Evolutionary conservation across 2,888 invertebrate genomes (phyloP), one percentile per base, ranked within the genome.

Genomic region (Luperina nickerlii): DNA sequence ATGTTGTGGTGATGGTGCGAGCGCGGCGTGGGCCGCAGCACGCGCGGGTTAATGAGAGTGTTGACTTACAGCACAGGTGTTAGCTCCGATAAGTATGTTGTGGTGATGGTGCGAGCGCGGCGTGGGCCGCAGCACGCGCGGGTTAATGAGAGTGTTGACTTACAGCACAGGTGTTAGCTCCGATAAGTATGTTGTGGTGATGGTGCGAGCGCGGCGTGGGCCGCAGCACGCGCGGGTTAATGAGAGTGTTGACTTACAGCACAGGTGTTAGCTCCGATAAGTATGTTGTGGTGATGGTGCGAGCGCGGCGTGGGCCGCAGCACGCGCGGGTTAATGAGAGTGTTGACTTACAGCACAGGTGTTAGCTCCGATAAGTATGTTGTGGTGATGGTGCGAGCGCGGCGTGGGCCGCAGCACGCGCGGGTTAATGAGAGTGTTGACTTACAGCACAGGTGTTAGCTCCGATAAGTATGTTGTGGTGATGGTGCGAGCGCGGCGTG

Each of bases 71-170:
- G 79, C 15, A 15, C 60, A 67, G 27, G 84, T 84, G 63, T 88
- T 81, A 7, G 94, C 90, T 69, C 95, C 94, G 54, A 96, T 95
- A 77, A 95, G 87, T 77, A 96, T 96, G 88, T 94, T 95, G 94
- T 89, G 98, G 96, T 89, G 98, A 96, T 94, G 97, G 96, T 91
- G 97, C 95, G 87, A 95, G 95, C 71, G 97, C 97, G 86, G 97
- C 93, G 87, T 74, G 78, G 96, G 96, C 8, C 89, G 87, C 38
- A 97, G 97, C n/a, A 97, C 97, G 66, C 98, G 93, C 9, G 97
- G 83, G 32, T 32, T 32, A 32, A 32, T 32, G 32, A 32, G 32
- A 32, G 32, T 32, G n/a, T n/a, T n/a, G n/a, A n/a, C n/a, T n/a
- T n/a, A n/a, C n/a, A n/a, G n/a, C n/a, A n/a, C n/a, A n/a, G n/a